phyloP scores from a whole-genome alignment of 2,113 vertebrate genomes.

The Melanocharis versteri region DNA sequence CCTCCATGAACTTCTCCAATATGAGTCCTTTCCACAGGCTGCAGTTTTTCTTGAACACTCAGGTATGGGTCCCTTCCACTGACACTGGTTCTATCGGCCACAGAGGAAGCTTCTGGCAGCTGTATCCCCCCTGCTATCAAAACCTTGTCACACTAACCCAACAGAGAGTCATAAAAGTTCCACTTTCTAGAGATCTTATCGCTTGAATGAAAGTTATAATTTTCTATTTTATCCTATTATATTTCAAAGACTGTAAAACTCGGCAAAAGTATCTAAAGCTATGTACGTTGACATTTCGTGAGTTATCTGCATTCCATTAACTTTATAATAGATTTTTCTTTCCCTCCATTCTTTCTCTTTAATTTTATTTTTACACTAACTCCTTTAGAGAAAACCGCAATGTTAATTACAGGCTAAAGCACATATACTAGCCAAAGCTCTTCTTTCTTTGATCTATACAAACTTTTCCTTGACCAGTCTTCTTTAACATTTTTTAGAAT shows the following conservation, averaged over 20 bases:
- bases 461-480: not conserved
- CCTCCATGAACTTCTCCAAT: not conserved
- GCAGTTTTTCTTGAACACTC: not conserved
- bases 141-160: not conserved
- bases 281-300: not conserved
- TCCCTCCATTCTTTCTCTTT: not conserved
- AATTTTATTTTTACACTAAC: not conserved
- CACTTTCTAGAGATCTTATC: not conserved
- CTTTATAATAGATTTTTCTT: not conserved
- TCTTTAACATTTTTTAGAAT: not conserved
- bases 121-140: not conserved
- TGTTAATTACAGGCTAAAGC: not conserved
- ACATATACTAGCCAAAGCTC: not conserved
- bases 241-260: not conserved
- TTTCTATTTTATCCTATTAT: not conserved
- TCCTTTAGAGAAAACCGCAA: not conserved
- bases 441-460: not conserved
- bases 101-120: not conserved
- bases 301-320: too few species aligned
- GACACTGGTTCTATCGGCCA: not conserved
- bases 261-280: not conserved
- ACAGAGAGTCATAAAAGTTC: not conserved
- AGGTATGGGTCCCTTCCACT: not conserved
- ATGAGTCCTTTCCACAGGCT: not conserved
- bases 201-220: not conserved